Base-by-base conservation (phyloP, 2,888 invertebrate genomes). In the Leuctra nigra region DNA sequence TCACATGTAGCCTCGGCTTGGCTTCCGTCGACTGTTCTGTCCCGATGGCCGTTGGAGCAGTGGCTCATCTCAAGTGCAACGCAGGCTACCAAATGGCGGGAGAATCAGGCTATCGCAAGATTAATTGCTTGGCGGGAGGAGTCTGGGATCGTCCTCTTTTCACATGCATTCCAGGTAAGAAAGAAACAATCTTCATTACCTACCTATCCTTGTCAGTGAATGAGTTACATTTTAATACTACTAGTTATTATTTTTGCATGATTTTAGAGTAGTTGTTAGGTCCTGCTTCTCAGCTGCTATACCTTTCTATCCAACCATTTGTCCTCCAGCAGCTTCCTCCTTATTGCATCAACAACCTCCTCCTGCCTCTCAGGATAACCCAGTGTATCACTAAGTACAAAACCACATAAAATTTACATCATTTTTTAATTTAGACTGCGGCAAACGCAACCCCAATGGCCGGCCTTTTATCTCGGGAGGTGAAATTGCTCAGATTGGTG, bases 401-500 rank as follows among this genome's bases (percentile, higher is more conserved):
- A n/a, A n/a, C n/a, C n/a, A n/a, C n/a, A n/a, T n/a, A n/a, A n/a
- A n/a, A n/a, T n/a, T n/a, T n/a, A n/a, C n/a, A n/a, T n/a, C n/a
- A n/a, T n/a, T n/a, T n/a, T n/a, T n/a, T n/a, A n/a, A n/a, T 22
- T 13, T 54, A 67, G 67, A 65, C 52, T 66, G 66, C 56, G 65
- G 64, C 4, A 63, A 57, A 50, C 57, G 61, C 14, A 59, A 63
- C 44, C 58, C 66, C 18, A 63, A 61, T 13, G 65, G 66, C 23
- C 62, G 63, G 47, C 62, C 64, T 3, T 58, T 66, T 24, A 56
- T 67, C 24, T 64, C 65, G 14, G 61, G 65, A 20, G 65, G 65
- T 46, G 63, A 63, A 25, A 54, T 60, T 7, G 64, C 64, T 2
- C 61, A 64, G 56, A 52, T 63, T 6, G 66, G 64, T 0, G 60